Evolutionary conservation across 2,797 vertebrate species (phyloP).

Genomic region (Karalla daura): DNA sequence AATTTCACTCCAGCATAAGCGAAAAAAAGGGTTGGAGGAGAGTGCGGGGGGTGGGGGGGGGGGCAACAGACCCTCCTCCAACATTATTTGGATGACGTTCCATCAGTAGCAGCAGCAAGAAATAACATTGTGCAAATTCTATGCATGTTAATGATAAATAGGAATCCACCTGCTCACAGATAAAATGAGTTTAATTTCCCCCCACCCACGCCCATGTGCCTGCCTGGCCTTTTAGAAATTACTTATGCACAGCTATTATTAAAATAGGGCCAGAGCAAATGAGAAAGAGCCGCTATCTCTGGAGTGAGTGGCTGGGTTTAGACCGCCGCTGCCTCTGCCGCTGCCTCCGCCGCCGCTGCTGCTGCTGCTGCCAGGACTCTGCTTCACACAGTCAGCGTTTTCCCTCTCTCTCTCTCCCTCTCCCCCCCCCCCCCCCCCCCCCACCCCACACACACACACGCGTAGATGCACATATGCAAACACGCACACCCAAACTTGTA

Average conservation of each 20-base stretch:
- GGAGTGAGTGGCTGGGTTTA: slow-evolving; percentile 92
- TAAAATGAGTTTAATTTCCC: slow-evolving; percentile 99
- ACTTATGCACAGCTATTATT: slow-evolving; percentile 99
- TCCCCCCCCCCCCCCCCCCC: slow-evolving; percentile 20
- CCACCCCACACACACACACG: slow-evolving; percentile 20
- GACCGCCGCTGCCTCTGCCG: slow-evolving; percentile 76
- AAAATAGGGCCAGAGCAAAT: slow-evolving; percentile 99
- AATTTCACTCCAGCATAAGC: slow-evolving; percentile 99
- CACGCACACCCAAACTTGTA: neutral
- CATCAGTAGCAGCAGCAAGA: slow-evolving; percentile 94
- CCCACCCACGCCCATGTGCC: slow-evolving; percentile 85
- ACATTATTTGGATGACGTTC: slow-evolving; percentile 99
- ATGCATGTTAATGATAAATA: slow-evolving; percentile 99
- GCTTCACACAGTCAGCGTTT: slow-evolving; percentile 98
- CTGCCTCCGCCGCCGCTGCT: slow-evolving; percentile 42
- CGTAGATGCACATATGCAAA: neutral
- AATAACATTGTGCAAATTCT: slow-evolving; percentile 99
- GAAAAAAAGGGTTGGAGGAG: slow-evolving; percentile 83
- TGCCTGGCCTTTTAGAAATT: slow-evolving; percentile 99
- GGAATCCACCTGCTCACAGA: slow-evolving; percentile 99
- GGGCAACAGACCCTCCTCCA: slow-evolving; percentile 87
- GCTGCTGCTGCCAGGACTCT: slow-evolving; percentile 84
- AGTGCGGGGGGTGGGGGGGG: no score
- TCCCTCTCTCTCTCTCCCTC: no score
- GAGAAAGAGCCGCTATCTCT: slow-evolving; percentile 99